A percentile compares a stretch with the other conserved stretches of the same genome.
Evolutionary conservation across 2,888 invertebrate species (phyloP).

Genomic region (Drosophila ezoana): DNA sequence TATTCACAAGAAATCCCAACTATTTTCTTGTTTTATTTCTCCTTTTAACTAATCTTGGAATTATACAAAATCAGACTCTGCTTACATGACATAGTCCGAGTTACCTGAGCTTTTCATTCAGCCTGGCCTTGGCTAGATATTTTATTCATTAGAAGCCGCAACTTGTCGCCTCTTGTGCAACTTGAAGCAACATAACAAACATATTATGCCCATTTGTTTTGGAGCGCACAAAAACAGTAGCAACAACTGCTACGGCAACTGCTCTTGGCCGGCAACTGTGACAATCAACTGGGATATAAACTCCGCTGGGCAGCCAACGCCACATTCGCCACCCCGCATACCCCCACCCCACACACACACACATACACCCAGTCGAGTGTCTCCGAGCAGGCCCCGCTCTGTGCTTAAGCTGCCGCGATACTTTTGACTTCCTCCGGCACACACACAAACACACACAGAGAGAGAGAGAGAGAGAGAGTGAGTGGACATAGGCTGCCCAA

Average conservation of each 20-base stretch:
- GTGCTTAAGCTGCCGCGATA: conserved; percentile 77
- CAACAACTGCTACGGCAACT: conserved; percentile 28
- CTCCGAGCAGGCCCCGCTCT: conserved; percentile 33
- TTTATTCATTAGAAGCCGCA: conserved; percentile 28
- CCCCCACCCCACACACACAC: neutral
- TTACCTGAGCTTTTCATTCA: conserved; percentile 1
- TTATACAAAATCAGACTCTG: neutral
- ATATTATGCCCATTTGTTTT: conserved; percentile 74
- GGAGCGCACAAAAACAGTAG: conserved; percentile 14
- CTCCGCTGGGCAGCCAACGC: conserved; percentile 54
- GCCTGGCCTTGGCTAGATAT: neutral
- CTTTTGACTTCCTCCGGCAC: conserved; percentile 76
- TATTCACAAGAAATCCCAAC: too few relatives aligned
- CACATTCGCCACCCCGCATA: conserved; percentile 6
- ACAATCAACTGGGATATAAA: conserved; percentile 79
- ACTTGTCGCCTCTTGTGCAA: conserved; percentile 35
- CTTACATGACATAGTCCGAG: neutral
- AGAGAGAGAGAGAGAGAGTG: neutral
- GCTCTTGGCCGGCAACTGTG: conserved; percentile 56
- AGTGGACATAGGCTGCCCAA: conserved; percentile 62
- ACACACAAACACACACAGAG: conserved; percentile 37
- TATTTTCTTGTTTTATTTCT: neutral
- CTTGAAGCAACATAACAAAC: conserved; percentile 64
- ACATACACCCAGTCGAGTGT: neutral
- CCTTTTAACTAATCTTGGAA: neutral